These are phyloP conservation scores for Schizotus pectinicornis DNA, from an alignment of 2,888 invertebrate species.

Conservation along the genomic window DNA sequence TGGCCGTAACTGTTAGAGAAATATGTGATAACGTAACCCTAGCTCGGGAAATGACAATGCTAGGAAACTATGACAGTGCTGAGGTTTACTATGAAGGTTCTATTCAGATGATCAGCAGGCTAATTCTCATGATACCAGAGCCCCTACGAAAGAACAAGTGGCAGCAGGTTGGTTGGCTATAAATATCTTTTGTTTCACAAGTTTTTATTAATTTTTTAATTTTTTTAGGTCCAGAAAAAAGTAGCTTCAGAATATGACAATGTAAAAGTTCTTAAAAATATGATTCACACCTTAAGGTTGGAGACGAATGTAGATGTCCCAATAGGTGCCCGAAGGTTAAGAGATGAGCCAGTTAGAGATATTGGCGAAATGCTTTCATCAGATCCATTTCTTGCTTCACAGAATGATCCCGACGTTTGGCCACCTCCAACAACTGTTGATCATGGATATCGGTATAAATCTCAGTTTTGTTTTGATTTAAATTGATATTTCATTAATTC, in stretches of 20 bases:
- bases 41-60: slow-evolving; percentile 92
- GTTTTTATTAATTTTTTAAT: background rate
- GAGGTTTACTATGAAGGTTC: slow-evolving; percentile 93
- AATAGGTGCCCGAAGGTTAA: slow-evolving; percentile 57
- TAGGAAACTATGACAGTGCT: slow-evolving; percentile 95
- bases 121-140: slow-evolving; percentile 81
- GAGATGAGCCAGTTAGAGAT: slow-evolving; percentile 71
- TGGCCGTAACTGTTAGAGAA: slow-evolving; percentile 89
- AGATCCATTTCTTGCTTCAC: slow-evolving; percentile 64
- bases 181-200: background rate
- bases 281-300: slow-evolving; percentile 77
- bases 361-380: slow-evolving; percentile 73
- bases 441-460: slow-evolving; percentile 66
- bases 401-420: slow-evolving; percentile 86
- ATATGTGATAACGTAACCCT: slow-evolving; percentile 94
- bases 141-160: slow-evolving; percentile 84
- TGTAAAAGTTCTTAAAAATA: slow-evolving; percentile 81
- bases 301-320: slow-evolving; percentile 65
- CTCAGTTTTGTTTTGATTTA: slow-evolving; percentile 1
- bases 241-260: slow-evolving; percentile 89
- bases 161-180: slow-evolving; percentile 73
- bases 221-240: slow-evolving; percentile 80
- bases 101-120: slow-evolving; percentile 87
- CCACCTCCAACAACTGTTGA: slow-evolving; percentile 81
- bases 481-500: slow-evolving; percentile 4